Evolutionary conservation across 2,888 invertebrate genomes (phyloP).

Genomic region (Drosophila ochracea): DNA sequence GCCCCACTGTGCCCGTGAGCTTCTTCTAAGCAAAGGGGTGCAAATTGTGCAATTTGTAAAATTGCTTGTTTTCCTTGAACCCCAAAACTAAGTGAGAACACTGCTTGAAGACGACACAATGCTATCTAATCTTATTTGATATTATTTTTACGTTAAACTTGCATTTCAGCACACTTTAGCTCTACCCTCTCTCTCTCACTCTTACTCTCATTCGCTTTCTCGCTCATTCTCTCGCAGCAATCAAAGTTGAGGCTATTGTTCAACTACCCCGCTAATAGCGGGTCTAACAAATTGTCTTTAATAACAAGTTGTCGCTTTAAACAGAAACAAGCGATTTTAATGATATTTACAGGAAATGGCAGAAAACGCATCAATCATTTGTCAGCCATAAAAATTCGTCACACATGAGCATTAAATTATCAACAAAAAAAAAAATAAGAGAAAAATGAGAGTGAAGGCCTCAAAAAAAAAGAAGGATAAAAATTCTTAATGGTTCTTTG

Average conservation of each 20-base stretch:
- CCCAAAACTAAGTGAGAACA: conserved; percentile 23
- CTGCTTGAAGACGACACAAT: conserved; percentile 67
- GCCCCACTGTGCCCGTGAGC: conserved; percentile 47
- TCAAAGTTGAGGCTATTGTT: conserved; percentile 26
- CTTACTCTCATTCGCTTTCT: neutral
- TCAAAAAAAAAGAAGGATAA: conserved; percentile 24
- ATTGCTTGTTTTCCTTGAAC: conserved; percentile 65
- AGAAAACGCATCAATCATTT: conserved; percentile 81
- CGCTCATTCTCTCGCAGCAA: neutral
- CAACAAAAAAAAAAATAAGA: conserved; percentile 41
- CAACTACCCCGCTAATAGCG: conserved; percentile 7
- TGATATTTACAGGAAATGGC: conserved; percentile 77
- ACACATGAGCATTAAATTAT: conserved; percentile 76
- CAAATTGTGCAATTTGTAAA: conserved; percentile 79
- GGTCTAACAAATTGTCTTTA: conserved; percentile 52
- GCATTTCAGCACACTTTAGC: conserved; percentile 71
- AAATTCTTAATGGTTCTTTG: conserved; percentile 73
- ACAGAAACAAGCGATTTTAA: conserved; percentile 60
- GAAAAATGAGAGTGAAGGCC: conserved; percentile 10
- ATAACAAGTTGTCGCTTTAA: conserved; percentile 55
- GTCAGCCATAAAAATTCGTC: conserved; percentile 82
- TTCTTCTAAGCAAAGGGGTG: conserved; percentile 70
- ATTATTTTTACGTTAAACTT: conserved; percentile 81
- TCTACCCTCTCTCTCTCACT: neutral
- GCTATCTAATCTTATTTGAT: conserved; percentile 81